Evolutionary conservation across 2,113 vertebrate species (phyloP).

Genomic region (Neolamprologus modestus): DNA sequence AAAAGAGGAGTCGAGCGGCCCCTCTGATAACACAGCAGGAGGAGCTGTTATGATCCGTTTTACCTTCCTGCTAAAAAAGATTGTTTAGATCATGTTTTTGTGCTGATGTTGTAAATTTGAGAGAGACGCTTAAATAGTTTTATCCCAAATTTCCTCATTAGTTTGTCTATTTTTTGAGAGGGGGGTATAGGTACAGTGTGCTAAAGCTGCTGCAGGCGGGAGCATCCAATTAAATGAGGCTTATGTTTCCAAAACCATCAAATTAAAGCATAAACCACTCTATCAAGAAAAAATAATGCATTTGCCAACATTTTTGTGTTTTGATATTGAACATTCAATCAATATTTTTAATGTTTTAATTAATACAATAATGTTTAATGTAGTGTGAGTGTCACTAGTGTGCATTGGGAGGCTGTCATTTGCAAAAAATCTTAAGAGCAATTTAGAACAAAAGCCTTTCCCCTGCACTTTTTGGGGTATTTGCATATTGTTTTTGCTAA

Average conservation of each 20-base stretch:
- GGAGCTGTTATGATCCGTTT: not conserved
- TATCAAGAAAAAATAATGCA: not conserved
- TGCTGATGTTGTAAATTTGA: not conserved
- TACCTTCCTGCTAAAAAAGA: not conserved
- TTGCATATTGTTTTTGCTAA: not conserved
- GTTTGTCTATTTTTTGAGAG: not conserved
- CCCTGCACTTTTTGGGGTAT: not conserved
- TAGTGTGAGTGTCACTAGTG: not conserved
- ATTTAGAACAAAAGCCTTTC: not conserved
- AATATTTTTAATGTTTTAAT: not conserved
- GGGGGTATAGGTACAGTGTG: not conserved
- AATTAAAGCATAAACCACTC: not conserved
- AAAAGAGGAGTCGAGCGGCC: not conserved
- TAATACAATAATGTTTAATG: not conserved
- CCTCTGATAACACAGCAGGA: not conserved
- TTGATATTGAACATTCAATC: not conserved
- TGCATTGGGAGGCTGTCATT: not conserved
- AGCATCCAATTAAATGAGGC: not conserved
- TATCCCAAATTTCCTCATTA: not conserved
- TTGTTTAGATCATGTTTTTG: not conserved
- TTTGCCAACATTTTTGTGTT: not conserved
- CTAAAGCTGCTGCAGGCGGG: not conserved
- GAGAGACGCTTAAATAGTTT: not conserved
- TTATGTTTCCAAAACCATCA: not conserved
- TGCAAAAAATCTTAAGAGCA: not conserved